Evolutionary conservation across 1,140 invertebrate genomes (phyloP), one percentile per base, ranked within the genome.

Genomic region (Drosophila auraria): DNA sequence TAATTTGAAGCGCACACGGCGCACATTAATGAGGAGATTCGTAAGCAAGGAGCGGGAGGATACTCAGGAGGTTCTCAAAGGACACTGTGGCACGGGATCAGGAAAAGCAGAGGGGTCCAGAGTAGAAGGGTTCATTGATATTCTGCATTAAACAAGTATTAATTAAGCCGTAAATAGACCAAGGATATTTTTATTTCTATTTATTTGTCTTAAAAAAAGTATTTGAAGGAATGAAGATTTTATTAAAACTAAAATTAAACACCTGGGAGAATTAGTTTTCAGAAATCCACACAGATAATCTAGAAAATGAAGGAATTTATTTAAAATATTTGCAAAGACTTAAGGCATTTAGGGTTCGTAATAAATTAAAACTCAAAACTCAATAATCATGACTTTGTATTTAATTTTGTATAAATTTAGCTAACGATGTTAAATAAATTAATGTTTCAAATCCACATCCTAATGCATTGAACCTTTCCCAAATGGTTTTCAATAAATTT

Each of bases 1-100:
- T 84, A 84, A 84, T 84, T 84, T 84, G 82, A 77, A 83, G 82
- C 82, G 72, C 82, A 84, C 82, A 84, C 82, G 82, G 82, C 78
- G 82, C 82, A 84, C 82, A 84, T 84, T 84, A 84, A 84, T 84
- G 81, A 83, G 81, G 63, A 82, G 68, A 45, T 42, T 30, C 42
- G 45, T n/a, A 45, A 23, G 51, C 45, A 36, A 60, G n/a, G 15
- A 14, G n/a, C 14, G 9, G 33, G 7, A 25, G 57, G 27, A 65
- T 17, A 25, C 15, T 40, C 14, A n/a, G 40, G 40, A 42, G 14
- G 40, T 14, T 6, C 40, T 7, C 15, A n/a, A 42, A 7, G 63
- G 40, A 33, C 63, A 66, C 63, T 23, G 63, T 62, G 58, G 15
- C 12, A n/a, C 38, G 25, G 40, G 63, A 59, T 59, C 38, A 25